Percentiles rank a stretch among this genome's conserved stretches.
Evolutionary conservation across 1,140 invertebrate genomes (phyloP).

Genomic region (Tyrophagus putrescentiae): DNA sequence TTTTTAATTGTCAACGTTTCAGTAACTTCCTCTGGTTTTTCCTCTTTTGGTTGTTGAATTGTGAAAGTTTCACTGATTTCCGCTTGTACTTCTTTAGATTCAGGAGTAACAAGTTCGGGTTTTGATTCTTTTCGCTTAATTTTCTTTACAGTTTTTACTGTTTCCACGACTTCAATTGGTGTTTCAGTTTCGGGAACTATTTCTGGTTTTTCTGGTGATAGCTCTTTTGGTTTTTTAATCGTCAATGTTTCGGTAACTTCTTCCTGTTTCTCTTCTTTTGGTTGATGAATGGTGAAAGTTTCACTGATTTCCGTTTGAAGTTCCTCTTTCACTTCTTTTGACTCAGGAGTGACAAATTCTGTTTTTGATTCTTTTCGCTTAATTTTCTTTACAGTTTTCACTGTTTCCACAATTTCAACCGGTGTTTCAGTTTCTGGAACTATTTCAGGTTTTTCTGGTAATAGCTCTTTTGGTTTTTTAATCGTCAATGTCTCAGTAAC

Average conservation of each 20-base stretch:
- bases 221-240: not conserved
- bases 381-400: no score
- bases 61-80: constrained; percentile 21
- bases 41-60: constrained; percentile 23
- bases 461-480: constrained; percentile 26
- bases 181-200: constrained; percentile 33
- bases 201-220: constrained; percentile 5
- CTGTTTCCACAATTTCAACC: no score
- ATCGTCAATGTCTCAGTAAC: not conserved
- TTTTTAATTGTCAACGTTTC: constrained; percentile 29
- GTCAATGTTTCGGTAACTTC: not conserved
- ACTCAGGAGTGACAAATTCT: no score
- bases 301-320: not conserved
- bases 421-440: no score
- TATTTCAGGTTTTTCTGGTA: no score
- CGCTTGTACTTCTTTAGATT: constrained; percentile 24
- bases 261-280: not conserved
- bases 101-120: not conserved
- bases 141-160: constrained; percentile 1
- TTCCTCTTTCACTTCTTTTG: constrained; percentile 32
- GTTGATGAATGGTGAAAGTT: not conserved
- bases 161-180: not conserved
- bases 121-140: constrained; percentile 23
- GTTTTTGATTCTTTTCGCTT: no score
- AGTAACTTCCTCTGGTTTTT: constrained; percentile 23